Evolutionary conservation across 2,888 invertebrate species (phyloP), one percentile per base, ranked within the genome.

Genomic region (Aquatica leii): DNA sequence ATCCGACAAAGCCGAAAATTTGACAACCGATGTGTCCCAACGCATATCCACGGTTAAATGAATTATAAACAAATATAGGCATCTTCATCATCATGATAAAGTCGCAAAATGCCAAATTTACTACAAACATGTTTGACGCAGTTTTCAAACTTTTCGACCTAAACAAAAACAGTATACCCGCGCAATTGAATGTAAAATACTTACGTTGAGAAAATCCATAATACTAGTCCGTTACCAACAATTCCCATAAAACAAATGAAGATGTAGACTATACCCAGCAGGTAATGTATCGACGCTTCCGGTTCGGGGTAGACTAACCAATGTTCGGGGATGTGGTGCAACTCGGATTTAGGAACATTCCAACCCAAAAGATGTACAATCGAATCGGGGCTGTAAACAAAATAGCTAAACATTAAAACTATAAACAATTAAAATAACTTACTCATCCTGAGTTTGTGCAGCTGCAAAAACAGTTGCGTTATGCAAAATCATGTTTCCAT

Each of bases 11-110:
- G 0, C 85, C 89, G 75, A 91, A 94, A 68, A 92, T 85, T 77
- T 92, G 90, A 75, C 94, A 94, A 0, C 91, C 93, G 0, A 88
- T 66, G 53, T 88, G 84, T 0, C 94, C 94, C 2, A 86, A 75
- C 0, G 92, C 93, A 70, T 89, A 94, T 0, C 94, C 94, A 66
- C 87, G 85, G 77, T 90, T 86, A 71, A 91, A 91, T 31, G 93
- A 92, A 77, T 94, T 94, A 80, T 92, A 93, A 71, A 94, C 92
- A 78, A 94, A 93, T 68, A 94, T 88, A 0, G 94, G 94, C 0
- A 93, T 86, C 82, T 94, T 94, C 31, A 87, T 80, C 93, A 94
- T 93, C 94, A 94, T 94, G 24, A 93, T 81, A 74, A 94, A 94
- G 81, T 94, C 94, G 72, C 91, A 88, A 61, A 94, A 82, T 0